Percentiles rank a stretch among this genome's conserved stretches.
Conservation (phyloP, 1,140 invertebrate species). For the Cydia amplana region DNA sequence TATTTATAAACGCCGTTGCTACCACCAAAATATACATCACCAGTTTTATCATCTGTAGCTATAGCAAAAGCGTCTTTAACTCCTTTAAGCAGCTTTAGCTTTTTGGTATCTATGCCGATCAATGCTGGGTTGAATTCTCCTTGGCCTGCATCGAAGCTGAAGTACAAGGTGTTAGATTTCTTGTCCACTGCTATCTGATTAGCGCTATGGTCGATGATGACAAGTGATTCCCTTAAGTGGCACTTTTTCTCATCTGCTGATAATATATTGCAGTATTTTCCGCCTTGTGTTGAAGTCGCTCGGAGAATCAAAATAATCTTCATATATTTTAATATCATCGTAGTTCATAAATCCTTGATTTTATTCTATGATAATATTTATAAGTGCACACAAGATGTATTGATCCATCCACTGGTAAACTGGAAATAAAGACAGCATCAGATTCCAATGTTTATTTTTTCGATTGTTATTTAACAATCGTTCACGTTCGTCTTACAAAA, state of each 20-base stretch:
- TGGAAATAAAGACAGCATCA: neutral
- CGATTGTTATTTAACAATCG: neutral
- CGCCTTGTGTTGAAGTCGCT: neutral
- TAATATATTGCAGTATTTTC: constrained; percentile 50
- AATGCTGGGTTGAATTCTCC: constrained; percentile 60
- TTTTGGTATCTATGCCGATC: constrained; percentile 55
- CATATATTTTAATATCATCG: neutral
- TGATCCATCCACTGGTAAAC: neutral
- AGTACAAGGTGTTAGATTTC: constrained; percentile 61
- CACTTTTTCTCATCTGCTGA: constrained; percentile 54
- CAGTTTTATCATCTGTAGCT: constrained; percentile 46
- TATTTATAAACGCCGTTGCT: constrained; percentile 69
- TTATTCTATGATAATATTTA: neutral
- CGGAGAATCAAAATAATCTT: constrained; percentile 14
- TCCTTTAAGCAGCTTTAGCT: constrained; percentile 61
- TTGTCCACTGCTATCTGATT: constrained; percentile 64
- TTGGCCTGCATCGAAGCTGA: constrained; percentile 65
- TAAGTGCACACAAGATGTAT: neutral
- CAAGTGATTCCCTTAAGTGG: constrained; percentile 57
- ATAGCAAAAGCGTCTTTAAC: constrained; percentile 68
- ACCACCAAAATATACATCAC: constrained; percentile 66
- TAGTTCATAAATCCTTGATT: neutral
- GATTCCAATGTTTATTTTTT: neutral
- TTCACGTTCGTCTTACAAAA: neutral
- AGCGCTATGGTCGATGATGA: constrained; percentile 57